Evolutionary conservation across 2,113 vertebrate genomes (phyloP), one percentile per base, ranked within the genome.

Genomic region (Heptranchias perlo): DNA sequence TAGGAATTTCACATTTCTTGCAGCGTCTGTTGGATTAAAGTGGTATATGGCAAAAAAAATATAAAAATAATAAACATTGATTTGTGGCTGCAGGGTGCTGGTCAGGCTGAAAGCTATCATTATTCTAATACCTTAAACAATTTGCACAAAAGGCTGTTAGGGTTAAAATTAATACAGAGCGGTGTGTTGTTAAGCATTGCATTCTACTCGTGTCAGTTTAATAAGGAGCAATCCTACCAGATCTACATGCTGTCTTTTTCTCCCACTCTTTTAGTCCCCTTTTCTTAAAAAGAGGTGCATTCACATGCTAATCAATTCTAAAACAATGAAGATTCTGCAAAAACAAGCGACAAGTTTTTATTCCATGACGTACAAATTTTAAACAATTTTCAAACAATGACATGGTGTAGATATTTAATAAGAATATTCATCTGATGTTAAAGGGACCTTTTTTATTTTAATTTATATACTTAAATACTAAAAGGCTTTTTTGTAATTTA

Each of bases 1-100:
- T 94, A 95, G 65, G 94, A 52, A 95, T 95, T 95, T 95, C 65
- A 95, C 65, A 69, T 95, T 95, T 95, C 49, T 95, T 69, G 94
- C 28, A 69, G 44, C 47, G 44, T 35, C 94, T 69, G 58, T 95
- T 47, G 65, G 94, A 95, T 47, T 52, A 95, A 69, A 28, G 10
- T 95, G 94, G 64, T 52, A 65, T 14, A 95, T 18, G 64, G 65
- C 25, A 49, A 69, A 93, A 91, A 92, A 14, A 58, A 69, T 67
- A 52, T 95, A 52, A 95, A 69, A 69, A 52, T 95, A 95, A 95
- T 95, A 95, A 69, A 95, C 64, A 69, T 52, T 69, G 65, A 95
- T 95, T 95, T 95, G 94, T 13, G 21, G 25, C 65, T 52, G 44
- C 65, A 31, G 39, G 94, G 44, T 69, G 65, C 62, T 49, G 73